Evolutionary conservation across 2,113 vertebrate species (phyloP), one percentile per base, ranked within the genome.

Genomic region (Bufo bufo): DNA sequence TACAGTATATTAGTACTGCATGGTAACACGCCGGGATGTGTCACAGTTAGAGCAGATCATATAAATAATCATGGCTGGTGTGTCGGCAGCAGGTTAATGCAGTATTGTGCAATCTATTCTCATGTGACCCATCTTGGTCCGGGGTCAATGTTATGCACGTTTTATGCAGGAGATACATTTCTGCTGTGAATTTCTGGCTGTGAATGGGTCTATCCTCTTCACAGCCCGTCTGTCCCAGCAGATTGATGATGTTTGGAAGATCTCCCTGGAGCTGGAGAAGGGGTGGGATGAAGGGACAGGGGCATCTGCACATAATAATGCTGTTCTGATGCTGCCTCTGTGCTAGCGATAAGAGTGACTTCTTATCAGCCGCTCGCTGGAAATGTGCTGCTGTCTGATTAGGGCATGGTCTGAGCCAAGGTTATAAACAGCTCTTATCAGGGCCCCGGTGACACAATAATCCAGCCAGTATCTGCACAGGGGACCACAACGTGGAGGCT

Each of bases 401-500:
- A 99, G 96, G 95, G 95, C 95, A 95, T 96, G 95, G 97, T 96
- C 97, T 97, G 96, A 96, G 97, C 97, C 97, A 97, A 97, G 97
- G 97, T 98, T 98, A 99, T 98, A 98, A 99, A 98, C 97, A 97
- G 96, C 97, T 96, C 94, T 97, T 99, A 99, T 99, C 97, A 92
- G 93, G 94, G 94, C 94, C 93, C 96, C 96, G 95, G 95, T 61
- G 98, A 97, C 97, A 97, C 96, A 97, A 96, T 98, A 97, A 98
- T 97, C 96, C 96, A 94, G 95, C 96, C 96, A 96, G 96, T 97
- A 98, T 98, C 97, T 97, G 97, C 96, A 96, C 94, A 95, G 95
- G 33, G 97, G 98, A 97, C 98, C 66, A 87, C 86, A 82, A 80
- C 33, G 52, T 49, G 33, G 52, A 79, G 43, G 23, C 33, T 59